These are phyloP conservation scores for Thymelicus lineola DNA, from an alignment of 2,888 invertebrate genomes.

Conservation along the genomic window DNA sequence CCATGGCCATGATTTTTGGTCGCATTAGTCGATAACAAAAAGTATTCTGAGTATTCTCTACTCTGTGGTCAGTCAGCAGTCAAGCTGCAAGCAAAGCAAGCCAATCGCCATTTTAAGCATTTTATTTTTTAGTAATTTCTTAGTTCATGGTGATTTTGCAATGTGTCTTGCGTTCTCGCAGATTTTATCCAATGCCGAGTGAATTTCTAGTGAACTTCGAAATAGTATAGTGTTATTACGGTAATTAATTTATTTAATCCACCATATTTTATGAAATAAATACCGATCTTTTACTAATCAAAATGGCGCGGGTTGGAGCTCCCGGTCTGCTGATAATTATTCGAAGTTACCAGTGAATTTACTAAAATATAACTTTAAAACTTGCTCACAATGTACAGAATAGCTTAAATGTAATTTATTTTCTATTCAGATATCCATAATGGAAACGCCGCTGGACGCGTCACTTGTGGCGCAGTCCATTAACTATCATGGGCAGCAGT, in stretches of 20 bases:
- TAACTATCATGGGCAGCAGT: slow-evolving; percentile 94
- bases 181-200: slow-evolving; percentile 11
- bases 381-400: neutral
- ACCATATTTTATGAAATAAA: neutral
- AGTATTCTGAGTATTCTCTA: too few relatives aligned
- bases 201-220: slow-evolving; percentile 13
- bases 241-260: slow-evolving; percentile 13
- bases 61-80: too few relatives aligned
- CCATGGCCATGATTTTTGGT: too few relatives aligned
- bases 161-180: slow-evolving; percentile 8
- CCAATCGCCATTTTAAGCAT: slow-evolving; percentile 11
- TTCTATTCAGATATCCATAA: slow-evolving; percentile 43
- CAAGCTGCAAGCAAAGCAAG: too few relatives aligned
- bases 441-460: slow-evolving; percentile 79
- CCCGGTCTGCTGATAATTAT: slow-evolving; percentile 1
- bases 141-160: neutral
- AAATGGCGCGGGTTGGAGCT: slow-evolving; percentile 38
- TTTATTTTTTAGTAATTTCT: neutral
- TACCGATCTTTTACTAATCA: slow-evolving; percentile 20
- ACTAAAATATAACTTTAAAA: neutral
- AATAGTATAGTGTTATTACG: neutral
- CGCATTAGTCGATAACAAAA: too few relatives aligned
- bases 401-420: neutral
- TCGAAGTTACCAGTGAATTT: neutral
- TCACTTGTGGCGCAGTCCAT: slow-evolving; percentile 88